Base-by-base conservation (phyloP, 2,888 invertebrate genomes). In the Corythucha ciliata region DNA sequence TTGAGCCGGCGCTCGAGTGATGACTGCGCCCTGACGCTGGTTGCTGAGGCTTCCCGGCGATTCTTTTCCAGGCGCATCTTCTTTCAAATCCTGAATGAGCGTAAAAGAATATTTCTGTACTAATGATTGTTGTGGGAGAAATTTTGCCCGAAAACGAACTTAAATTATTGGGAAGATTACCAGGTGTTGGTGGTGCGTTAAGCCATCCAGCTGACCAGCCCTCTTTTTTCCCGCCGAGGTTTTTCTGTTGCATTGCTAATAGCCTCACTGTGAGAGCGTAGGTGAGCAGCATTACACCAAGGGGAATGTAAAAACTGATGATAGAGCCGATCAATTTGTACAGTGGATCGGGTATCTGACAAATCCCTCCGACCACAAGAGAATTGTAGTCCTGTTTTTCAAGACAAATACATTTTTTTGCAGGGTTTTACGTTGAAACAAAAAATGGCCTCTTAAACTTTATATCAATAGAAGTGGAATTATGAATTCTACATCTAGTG, bases 261-360 rank as follows among this genome's bases (percentile, higher is more conserved):
- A 94, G 73, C 52, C 84, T 77, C 16, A 94, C 88, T 0, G 96
- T 97, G 61, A 93, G 74, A 4, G 88, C 84, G 66, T 94, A 96
- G n/a, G 93, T 92, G 54, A 91, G 74, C 65, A 93, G 75, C 94
- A 96, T 96, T 60, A 97, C 92, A 36, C 83, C 77, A 58, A 96
- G 74, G 0, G 96, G 96, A 57, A 96, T 91, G 73, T 94, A 93
- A 72, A 96, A 96, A 61, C 92, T 91, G 62, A 92, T 83, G 63
- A 93, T 84, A 49, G 93, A 93, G 29, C 94, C 96, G 62, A 91
- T 89, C 53, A 91, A 78, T 69, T 90, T 88, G 74, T 87, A 89
- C 6, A 87, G 74, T 0, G 88, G 86, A 67, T 89, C 88, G 2
- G 89, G 89, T 62, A 89, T 86, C 69, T 86, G 86, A 65, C 89